Percentiles rank a stretch among this genome's conserved stretches.
phyloP scores from a whole-genome alignment of 2,888 invertebrate species.

The Caenorhabditis auriculariae region DNA sequence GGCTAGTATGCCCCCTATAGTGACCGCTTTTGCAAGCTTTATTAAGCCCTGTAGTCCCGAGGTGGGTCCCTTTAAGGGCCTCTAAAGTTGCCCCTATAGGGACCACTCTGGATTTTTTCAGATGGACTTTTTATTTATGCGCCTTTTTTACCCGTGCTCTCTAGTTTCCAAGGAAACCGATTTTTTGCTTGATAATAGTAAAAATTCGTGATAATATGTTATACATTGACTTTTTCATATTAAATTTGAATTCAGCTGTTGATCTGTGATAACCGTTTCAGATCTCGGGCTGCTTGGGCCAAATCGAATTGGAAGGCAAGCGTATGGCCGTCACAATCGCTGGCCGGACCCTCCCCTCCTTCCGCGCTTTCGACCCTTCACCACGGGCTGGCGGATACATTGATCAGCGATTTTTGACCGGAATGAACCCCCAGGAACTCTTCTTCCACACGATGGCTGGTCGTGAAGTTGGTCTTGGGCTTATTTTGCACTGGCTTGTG shows the following conservation, averaged over 20 bases:
- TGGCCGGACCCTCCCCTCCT: constrained; percentile 85
- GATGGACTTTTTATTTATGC: too few relatives aligned
- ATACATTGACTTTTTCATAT: neutral
- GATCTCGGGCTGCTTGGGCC: constrained; percentile 94
- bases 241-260: neutral
- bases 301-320: constrained; percentile 92
- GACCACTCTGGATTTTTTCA: too few relatives aligned
- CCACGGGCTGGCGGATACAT: constrained; percentile 79
- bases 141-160: too few relatives aligned
- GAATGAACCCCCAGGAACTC: constrained; percentile 95
- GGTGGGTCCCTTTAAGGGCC: too few relatives aligned
- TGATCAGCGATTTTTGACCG: constrained; percentile 92
- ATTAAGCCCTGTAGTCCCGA: too few relatives aligned
- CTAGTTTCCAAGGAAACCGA: too few relatives aligned
- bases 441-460: constrained; percentile 99
- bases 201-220: too few relatives aligned
- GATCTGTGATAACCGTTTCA: constrained; percentile 76
- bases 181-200: too few relatives aligned
- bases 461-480: constrained; percentile 76
- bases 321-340: constrained; percentile 88
- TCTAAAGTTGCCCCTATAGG: too few relatives aligned
- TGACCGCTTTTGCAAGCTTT: too few relatives aligned
- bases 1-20: too few relatives aligned
- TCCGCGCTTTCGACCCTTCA: constrained; percentile 66
- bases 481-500: too few relatives aligned